Evolutionary conservation across 2,888 invertebrate genomes (phyloP), one percentile per base, ranked within the genome.

Genomic region (Syrphus vitripennis): DNA sequence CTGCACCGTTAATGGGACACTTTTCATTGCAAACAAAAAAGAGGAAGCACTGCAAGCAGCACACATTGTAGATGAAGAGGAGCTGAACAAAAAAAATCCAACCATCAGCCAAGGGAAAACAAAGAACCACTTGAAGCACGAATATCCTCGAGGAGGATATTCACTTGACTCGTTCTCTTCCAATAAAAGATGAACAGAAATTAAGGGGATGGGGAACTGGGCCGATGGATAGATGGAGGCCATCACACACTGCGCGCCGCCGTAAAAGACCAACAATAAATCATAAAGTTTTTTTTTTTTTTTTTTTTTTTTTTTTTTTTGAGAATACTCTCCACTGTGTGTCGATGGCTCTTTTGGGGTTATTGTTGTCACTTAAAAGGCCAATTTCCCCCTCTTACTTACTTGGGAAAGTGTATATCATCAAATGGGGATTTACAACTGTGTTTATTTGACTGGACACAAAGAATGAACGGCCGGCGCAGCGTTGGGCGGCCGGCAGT

Each of bases 291-390:
- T 84, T 75, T 31, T 78, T 75, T 57, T 67, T 75, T 63, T 67
- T 75, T 63, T 50, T 75, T 69, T 70, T 63, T 74, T 57, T 57
- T 69, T 71, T 67, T 65, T 74, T 42, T 37, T 42, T 42, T 50
- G 14, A 65, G n/a, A n/a, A 12, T 4, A 48, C 7, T 42, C 55
- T 42, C 16, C 40, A 55, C 71, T 74, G 14, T 26, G 34, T 81
- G 82, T 88, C 87, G 76, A 88, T 87, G 87, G 81, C 74, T 69
- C 87, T 88, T 88, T 87, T 83, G 87, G 83, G 87, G 83, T 88
- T 88, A 87, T 88, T 88, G 87, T 87, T 87, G 87, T 83, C 86
- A 83, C 87, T 87, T 87, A 86, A 82, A 82, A 86, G 86, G 82
- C 48, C 86, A 86, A 86, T 86, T 86, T 82, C 55, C 82, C 72